Evolutionary conservation across 1,140 invertebrate species (phyloP).

Genomic region (Oedothorax gibbosus): DNA sequence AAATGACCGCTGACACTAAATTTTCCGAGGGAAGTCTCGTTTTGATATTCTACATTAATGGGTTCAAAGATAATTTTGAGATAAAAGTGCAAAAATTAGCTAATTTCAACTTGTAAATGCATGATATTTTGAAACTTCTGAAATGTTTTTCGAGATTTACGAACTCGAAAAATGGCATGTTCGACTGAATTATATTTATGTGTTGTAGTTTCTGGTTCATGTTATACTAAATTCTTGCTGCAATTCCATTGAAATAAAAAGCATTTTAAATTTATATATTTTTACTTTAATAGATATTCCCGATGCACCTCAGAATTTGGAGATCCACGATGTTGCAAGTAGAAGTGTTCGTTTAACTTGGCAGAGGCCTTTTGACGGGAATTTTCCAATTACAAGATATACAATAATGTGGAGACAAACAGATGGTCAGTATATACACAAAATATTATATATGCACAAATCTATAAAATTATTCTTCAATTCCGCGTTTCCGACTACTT

Average conservation of each 20-base stretch:
- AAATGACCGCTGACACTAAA: too few species aligned
- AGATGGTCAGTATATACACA: conserved; percentile 25
- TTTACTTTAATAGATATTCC: conserved; percentile 68
- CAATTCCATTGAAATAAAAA: not conserved
- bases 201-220: not conserved
- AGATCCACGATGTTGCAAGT: conserved; percentile 67
- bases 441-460: not conserved
- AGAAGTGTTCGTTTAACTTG: conserved; percentile 68
- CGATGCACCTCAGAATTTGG: conserved; percentile 69
- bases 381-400: conserved; percentile 71
- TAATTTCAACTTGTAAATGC: too few species aligned
- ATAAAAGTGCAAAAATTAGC: too few species aligned
- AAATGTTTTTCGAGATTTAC: too few species aligned
- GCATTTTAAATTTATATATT: not conserved
- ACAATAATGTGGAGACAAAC: conserved; percentile 73
- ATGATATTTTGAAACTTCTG: too few species aligned
- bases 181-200: too few species aligned
- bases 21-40: too few species aligned
- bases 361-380: conserved; percentile 71
- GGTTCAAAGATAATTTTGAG: too few species aligned
- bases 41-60: too few species aligned
- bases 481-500: too few species aligned
- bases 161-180: too few species aligned
- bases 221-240: not conserved
- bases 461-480: too few species aligned